A percentile compares a stretch with the other conserved stretches of the same genome.
These are phyloP conservation scores for Drosophila ercepeae DNA, from an alignment of 1,140 invertebrate genomes.

Conservation along the genomic window DNA sequence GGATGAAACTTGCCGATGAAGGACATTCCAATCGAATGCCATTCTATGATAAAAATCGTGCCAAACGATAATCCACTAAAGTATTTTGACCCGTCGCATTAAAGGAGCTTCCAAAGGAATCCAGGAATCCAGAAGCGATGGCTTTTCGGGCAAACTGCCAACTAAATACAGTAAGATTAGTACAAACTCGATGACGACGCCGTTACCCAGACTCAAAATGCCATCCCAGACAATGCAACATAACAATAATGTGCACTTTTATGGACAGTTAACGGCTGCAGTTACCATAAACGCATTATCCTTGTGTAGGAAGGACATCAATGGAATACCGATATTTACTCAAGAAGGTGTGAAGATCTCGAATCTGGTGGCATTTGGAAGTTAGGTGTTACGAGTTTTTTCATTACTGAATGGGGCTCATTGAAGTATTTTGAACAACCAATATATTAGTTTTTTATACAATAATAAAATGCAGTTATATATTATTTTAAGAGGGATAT, in stretches of 20 bases:
- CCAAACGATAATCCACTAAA: slow-evolving; percentile 73
- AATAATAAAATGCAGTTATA: too few relatives aligned
- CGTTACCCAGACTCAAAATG: slow-evolving; percentile 62
- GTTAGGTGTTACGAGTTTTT: background rate
- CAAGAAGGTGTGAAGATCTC: slow-evolving; percentile 14
- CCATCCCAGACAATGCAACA: slow-evolving; percentile 73
- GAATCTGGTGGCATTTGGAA: slow-evolving; percentile 25
- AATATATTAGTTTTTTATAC: too few relatives aligned
- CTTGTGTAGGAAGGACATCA: slow-evolving; percentile 22
- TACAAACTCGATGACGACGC: slow-evolving; percentile 38
- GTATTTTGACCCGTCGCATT: slow-evolving; percentile 43
- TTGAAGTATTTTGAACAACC: too few relatives aligned
- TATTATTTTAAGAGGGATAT: too few relatives aligned
- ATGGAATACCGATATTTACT: slow-evolving; percentile 21
- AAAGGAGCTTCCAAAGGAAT: background rate
- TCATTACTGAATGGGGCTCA: background rate
- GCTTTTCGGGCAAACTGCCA: slow-evolving; percentile 40
- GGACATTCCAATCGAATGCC: slow-evolving; percentile 78
- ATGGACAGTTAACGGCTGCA: slow-evolving; percentile 80
- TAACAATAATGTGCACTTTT: slow-evolving; percentile 81
- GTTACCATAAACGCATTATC: slow-evolving; percentile 77
- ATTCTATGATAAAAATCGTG: slow-evolving; percentile 78
- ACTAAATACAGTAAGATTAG: slow-evolving; percentile 20
- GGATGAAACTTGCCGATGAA: slow-evolving; percentile 50
- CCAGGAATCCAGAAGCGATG: background rate